Percentiles rank a stretch among this genome's conserved stretches.
Evolutionary conservation across 2,797 vertebrate genomes (phyloP).

Genomic region (Oryzias sinensis): DNA sequence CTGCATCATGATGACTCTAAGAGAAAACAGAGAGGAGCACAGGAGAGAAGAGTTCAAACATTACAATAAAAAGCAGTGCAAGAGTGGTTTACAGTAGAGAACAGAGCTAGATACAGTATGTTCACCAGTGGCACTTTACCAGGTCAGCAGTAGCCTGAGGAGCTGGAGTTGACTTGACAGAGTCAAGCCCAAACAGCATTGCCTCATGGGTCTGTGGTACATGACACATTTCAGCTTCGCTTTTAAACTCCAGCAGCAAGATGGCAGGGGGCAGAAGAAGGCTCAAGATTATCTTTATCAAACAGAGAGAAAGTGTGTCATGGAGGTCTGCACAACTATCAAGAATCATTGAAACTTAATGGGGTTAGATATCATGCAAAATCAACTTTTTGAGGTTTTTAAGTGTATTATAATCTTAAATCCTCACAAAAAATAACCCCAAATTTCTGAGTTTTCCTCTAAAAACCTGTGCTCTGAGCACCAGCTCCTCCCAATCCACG

Average conservation of each 20-base stretch:
- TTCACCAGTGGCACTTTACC: slow-evolving; percentile 38
- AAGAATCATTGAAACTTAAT: background rate
- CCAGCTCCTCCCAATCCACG: no score
- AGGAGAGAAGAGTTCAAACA: background rate
- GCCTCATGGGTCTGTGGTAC: slow-evolving; percentile 90
- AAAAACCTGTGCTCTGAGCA: no score
- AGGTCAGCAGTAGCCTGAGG: slow-evolving; percentile 29
- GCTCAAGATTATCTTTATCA: slow-evolving; percentile 87
- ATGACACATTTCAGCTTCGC: slow-evolving; percentile 96
- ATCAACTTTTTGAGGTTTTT: no score
- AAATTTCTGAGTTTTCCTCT: no score
- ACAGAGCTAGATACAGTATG: background rate
- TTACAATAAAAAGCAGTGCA: slow-evolving; percentile 2
- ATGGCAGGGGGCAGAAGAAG: slow-evolving; percentile 92
- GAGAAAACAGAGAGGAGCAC: background rate
- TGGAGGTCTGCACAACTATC: background rate
- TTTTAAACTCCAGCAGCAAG: slow-evolving; percentile 94
- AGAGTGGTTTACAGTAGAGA: slow-evolving; percentile 1
- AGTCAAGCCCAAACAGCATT: slow-evolving; percentile 81
- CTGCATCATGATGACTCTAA: slow-evolving; percentile 79
- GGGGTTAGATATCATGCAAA: background rate
- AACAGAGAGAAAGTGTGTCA: slow-evolving; percentile 7
- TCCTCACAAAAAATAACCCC: no score
- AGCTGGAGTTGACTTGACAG: slow-evolving; percentile 61
- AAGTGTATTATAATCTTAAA: no score